Evolutionary conservation across 2,888 invertebrate species (phyloP), one percentile per base, ranked within the genome.

Genomic region (Flabesymbios commensalis): DNA sequence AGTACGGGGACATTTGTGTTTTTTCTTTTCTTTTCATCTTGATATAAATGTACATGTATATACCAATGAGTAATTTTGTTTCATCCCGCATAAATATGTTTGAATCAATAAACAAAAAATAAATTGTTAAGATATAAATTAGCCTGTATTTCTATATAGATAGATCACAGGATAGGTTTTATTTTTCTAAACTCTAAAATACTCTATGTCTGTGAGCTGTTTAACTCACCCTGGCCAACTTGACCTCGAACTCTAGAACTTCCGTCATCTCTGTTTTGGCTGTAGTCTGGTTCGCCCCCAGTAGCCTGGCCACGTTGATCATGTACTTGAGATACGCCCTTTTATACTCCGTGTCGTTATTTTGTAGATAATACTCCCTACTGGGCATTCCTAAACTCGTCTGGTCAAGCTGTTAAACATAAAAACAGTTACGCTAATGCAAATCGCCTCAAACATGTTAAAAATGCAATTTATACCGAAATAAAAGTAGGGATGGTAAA

Each of bases 311-410:
- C 1, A 92, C 87, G 75, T 89, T 89, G 10, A 89, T 88, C 92
- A 93, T 93, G 78, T 91, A 91, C 66, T 87, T 87, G 75, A 90
- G 89, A 78, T 94, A 94, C 5, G 93, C 93, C 68, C 87, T 84
- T 70, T 88, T 88, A 77, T 88, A 73, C 7, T 63, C 64, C 0
- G 67, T 89, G 22, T 87, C 85, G 22, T 63, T 66, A 10, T 70
- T 69, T 75, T 91, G 89, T 67, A 93, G 83, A 80, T 92, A 94
- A 78, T 93, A 93, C 76, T 94, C 93, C 42, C 92, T 84, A 71
- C 83, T 91, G 2, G 93, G 93, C 68, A 94, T 84, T 0, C 91
- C 92, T 72, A 94, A 84, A 53, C 89, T 89, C 0, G 93, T 91
- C 83, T 95, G 94, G 83, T 96, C 94, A 74, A 96, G 88, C 86